A percentile compares a stretch with the other conserved stretches of the same genome.
These are phyloP conservation scores for Apostichopus leukothele DNA, from an alignment of 53 echinoderm and acorn worm species.

Conservation along the genomic window DNA sequence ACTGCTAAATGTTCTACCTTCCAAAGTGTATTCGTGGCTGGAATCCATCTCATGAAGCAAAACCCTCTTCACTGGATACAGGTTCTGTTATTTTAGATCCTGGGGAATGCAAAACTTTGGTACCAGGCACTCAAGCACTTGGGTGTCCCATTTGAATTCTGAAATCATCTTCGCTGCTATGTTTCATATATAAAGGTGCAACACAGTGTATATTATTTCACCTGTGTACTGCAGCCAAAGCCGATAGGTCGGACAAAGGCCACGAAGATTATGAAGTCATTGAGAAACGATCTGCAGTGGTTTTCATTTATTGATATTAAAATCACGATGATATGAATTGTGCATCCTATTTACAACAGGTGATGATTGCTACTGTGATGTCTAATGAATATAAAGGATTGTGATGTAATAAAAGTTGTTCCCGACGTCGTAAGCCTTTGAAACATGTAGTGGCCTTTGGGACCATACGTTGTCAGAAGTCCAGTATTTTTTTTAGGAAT, in stretches of 20 bases:
- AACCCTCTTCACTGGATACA: neutral
- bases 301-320: neutral
- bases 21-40: neutral
- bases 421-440: slow-evolving; percentile 24
- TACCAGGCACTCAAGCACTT: neutral
- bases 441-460: slow-evolving; percentile 26
- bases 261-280: no score
- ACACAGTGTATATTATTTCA: neutral
- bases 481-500: neutral
- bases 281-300: neutral
- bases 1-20: neutral
- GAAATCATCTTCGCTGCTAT: no score
- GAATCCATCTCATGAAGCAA: neutral
- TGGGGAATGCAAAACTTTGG: neutral
- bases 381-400: slow-evolving; percentile 4
- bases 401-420: slow-evolving; percentile 15
- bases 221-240: neutral
- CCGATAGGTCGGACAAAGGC: no score
- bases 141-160: neutral
- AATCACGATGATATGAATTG: neutral
- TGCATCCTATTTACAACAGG: neutral
- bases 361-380: neutral
- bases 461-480: slow-evolving; percentile 3
- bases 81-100: neutral
- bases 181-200: neutral